These are phyloP conservation scores for Pollimyrus isidori DNA, from an alignment of 2,113 vertebrate genomes.

Conservation along the genomic window DNA sequence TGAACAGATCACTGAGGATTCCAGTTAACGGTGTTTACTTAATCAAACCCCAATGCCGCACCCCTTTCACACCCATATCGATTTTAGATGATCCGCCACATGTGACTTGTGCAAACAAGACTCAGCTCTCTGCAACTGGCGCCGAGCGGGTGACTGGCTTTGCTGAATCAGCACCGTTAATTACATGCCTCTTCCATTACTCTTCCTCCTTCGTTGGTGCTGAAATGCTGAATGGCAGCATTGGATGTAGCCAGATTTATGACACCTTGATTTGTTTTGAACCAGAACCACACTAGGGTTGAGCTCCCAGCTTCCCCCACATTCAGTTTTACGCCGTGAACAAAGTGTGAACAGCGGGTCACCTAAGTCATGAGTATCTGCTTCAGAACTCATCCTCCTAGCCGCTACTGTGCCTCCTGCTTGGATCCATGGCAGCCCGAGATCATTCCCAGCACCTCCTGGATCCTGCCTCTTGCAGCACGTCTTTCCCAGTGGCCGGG, in stretches of 20 bases:
- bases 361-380: not conserved
- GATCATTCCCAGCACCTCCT: not conserved
- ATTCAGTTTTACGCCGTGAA: slow-evolving; percentile 6
- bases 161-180: slow-evolving; percentile 24
- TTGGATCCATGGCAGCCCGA: not conserved
- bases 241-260: slow-evolving; percentile 15
- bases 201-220: slow-evolving; percentile 3
- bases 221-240: slow-evolving; percentile 22
- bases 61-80: not conserved
- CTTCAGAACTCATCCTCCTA: not conserved
- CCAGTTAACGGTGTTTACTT: not conserved
- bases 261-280: slow-evolving; percentile 12
- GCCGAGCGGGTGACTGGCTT: slow-evolving; percentile 25
- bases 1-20: not conserved
- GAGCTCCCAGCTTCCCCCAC: not conserved
- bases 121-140: slow-evolving; percentile 15
- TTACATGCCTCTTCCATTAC: slow-evolving; percentile 21
- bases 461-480: not conserved
- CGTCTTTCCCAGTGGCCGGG: not conserved
- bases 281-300: not conserved
- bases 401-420: not conserved
- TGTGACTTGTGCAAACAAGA: slow-evolving; percentile 17
- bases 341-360: slow-evolving; percentile 10
- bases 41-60: not conserved
- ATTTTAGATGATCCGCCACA: slow-evolving; percentile 29